These are phyloP conservation scores for Probaryconus sp. DNA, from an alignment of 1,140 invertebrate genomes.

Conservation along the genomic window DNA sequence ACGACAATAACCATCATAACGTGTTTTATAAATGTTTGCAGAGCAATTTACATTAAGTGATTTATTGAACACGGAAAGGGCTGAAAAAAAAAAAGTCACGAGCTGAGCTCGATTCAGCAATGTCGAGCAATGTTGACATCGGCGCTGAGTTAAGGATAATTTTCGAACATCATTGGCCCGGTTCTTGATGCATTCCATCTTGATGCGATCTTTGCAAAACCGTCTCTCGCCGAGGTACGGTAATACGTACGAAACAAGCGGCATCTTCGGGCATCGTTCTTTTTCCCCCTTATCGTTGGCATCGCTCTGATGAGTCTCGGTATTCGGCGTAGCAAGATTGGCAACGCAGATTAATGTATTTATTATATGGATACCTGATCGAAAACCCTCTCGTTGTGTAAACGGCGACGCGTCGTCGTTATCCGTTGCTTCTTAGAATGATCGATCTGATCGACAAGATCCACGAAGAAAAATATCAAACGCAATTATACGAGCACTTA, in stretches of 20 bases:
- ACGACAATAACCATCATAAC: too few relatives aligned
- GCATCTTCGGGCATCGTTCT: conserved; percentile 13
- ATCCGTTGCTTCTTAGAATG: conserved; percentile 14
- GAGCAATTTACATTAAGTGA: background rate
- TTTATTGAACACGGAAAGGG: too few relatives aligned
- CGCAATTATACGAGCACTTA: too few relatives aligned
- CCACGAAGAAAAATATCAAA: conserved; percentile 1
- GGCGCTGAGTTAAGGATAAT: conserved; percentile 15
- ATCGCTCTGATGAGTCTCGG: conserved; percentile 6
- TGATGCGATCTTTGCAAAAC: conserved; percentile 32
- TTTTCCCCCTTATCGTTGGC: conserved; percentile 13
- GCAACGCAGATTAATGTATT: conserved; percentile 49
- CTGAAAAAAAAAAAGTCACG: too few relatives aligned
- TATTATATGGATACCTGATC: conserved; percentile 36
- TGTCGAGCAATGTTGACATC: background rate
- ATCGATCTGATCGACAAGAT: conserved; percentile 28
- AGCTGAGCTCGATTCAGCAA: background rate
- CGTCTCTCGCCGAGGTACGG: conserved; percentile 12
- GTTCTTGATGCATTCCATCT: conserved; percentile 31
- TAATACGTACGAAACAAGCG: conserved; percentile 10
- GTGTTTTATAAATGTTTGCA: background rate
- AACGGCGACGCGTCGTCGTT: conserved; percentile 22
- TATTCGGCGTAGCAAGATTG: conserved; percentile 25
- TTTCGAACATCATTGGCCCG: conserved; percentile 31
- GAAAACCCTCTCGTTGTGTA: conserved; percentile 24